Percentiles rank a stretch among this genome's conserved stretches.
These are phyloP conservation scores for Podotricha telesiphe DNA, from an alignment of 2,888 invertebrate genomes.

Conservation along the genomic window DNA sequence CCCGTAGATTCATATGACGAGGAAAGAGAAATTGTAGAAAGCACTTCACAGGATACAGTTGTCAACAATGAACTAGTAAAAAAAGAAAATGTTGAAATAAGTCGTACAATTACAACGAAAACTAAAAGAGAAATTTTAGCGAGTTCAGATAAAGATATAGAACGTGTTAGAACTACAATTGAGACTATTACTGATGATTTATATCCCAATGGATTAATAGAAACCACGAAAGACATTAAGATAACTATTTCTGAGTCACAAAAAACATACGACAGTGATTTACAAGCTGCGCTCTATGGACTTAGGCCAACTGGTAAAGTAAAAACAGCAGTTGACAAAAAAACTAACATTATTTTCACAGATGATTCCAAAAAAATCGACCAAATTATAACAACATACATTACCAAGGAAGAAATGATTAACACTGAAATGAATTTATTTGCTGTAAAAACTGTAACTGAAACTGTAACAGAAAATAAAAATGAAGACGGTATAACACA, in stretches of 20 bases:
- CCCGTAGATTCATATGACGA: constrained; percentile 57
- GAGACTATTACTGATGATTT: constrained; percentile 78
- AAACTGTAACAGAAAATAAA: constrained; percentile 74
- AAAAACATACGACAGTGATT: constrained; percentile 73
- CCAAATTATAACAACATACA: constrained; percentile 72
- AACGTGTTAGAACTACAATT: constrained; percentile 83
- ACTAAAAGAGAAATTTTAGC: constrained; percentile 77
- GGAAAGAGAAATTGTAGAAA: constrained; percentile 71
- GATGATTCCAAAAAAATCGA: constrained; percentile 73
- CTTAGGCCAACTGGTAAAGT: constrained; percentile 70
- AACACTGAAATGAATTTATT: constrained; percentile 68
- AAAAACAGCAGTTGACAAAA: constrained; percentile 75
- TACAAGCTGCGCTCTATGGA: constrained; percentile 76
- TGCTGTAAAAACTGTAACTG: constrained; percentile 76
- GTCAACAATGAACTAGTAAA: constrained; percentile 67
- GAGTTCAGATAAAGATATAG: constrained; percentile 79
- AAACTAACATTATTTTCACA: constrained; percentile 71
- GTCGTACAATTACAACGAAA: constrained; percentile 74
- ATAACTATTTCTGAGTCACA: constrained; percentile 80
- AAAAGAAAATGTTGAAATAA: constrained; percentile 64
- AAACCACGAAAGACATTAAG: constrained; percentile 81
- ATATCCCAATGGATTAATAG: constrained; percentile 81
- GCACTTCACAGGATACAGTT: constrained; percentile 69
- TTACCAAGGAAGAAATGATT: constrained; percentile 75
- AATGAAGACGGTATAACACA: constrained; percentile 73